These are phyloP conservation scores for Caenorhabditis zanzibari DNA, from an alignment of 2,888 invertebrate genomes.

Conservation along the genomic window DNA sequence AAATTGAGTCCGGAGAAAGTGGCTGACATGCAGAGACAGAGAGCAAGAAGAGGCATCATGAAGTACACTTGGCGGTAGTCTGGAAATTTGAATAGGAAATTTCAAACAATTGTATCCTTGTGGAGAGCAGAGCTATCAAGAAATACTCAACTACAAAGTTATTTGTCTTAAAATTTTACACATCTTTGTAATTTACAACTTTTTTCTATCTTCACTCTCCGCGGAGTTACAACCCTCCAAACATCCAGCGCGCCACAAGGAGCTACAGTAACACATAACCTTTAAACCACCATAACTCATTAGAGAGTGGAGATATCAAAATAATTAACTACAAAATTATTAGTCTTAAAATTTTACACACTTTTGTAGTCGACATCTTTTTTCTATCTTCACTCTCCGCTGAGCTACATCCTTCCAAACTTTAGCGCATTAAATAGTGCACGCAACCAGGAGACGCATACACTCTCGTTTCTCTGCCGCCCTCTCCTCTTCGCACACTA, in stretches of 20 bases:
- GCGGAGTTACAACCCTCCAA: too few relatives aligned
- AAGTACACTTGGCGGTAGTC: constrained; percentile 27
- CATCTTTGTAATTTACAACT: too few relatives aligned
- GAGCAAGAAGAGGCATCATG: constrained; percentile 31
- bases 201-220: too few relatives aligned
- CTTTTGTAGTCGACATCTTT: background rate
- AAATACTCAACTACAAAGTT: background rate
- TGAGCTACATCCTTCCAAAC: too few relatives aligned
- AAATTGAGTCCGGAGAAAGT: constrained; percentile 96
- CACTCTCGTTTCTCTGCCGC: too few relatives aligned
- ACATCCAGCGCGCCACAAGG: too few relatives aligned
- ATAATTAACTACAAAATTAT: background rate
- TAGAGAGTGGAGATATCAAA: background rate
- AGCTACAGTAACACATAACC: background rate
- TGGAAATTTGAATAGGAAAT: background rate
- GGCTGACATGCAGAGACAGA: constrained; percentile 91
- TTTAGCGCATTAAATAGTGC: too few relatives aligned
- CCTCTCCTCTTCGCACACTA: background rate
- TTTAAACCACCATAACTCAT: background rate
- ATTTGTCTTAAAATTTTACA: background rate
- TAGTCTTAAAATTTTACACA: background rate
- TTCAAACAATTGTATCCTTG: background rate
- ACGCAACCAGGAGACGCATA: too few relatives aligned
- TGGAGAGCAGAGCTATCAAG: background rate
- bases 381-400: background rate